These are phyloP conservation scores for Ifrita kowaldi DNA, from an alignment of 2,113 vertebrate species.

Conservation along the genomic window DNA sequence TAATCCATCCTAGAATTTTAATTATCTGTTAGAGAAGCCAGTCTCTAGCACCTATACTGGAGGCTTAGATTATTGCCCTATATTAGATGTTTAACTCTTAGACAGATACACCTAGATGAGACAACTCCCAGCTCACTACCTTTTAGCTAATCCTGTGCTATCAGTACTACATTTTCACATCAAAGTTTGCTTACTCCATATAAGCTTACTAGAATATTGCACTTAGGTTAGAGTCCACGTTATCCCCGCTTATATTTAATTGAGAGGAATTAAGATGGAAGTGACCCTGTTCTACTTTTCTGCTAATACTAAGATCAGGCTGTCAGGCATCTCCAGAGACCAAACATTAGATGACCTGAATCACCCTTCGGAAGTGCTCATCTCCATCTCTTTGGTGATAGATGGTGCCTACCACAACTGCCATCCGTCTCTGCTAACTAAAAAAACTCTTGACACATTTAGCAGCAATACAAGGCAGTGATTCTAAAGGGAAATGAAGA, in stretches of 20 bases:
- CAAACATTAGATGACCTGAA: neutral
- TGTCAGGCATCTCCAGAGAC: neutral
- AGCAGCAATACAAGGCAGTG: neutral
- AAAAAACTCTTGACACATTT: neutral
- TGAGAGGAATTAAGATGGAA: neutral
- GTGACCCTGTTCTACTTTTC: neutral
- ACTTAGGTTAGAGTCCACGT: neutral
- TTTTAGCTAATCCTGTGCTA: neutral
- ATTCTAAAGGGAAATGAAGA: neutral
- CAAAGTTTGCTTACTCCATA: neutral
- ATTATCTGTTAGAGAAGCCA: neutral
- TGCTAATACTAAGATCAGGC: neutral
- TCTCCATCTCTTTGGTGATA: neutral
- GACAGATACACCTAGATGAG: neutral
- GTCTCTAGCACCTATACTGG: neutral
- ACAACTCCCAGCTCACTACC: neutral
- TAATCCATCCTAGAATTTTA: neutral
- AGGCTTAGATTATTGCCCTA: neutral
- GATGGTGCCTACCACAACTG: neutral
- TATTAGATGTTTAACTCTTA: neutral
- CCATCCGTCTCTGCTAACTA: neutral
- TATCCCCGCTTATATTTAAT: neutral
- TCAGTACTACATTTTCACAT: neutral
- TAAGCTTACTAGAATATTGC: conserved; percentile 12
- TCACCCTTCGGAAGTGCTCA: neutral